Evolutionary conservation across 1,140 invertebrate species (phyloP).

Genomic region (Pseudomyrmex flavicornis): DNA sequence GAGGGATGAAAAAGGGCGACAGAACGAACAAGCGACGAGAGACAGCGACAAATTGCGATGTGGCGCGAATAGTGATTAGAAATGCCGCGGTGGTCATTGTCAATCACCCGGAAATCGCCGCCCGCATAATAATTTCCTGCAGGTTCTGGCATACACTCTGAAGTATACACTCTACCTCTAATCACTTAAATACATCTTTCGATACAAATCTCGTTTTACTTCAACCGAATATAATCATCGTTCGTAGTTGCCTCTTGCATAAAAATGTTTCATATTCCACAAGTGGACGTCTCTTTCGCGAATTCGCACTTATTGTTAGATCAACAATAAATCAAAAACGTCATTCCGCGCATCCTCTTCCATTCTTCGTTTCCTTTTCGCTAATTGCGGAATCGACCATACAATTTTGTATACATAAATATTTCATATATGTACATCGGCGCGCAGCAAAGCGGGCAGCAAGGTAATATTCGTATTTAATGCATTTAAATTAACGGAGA

Average conservation of each 20-base stretch:
- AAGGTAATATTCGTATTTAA: conserved; percentile 55
- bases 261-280: conserved; percentile 6
- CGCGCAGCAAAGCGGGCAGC: conserved; percentile 33
- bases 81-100: conserved; percentile 74
- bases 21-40: not conserved
- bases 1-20: conserved; percentile 3
- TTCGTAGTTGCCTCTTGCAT: not conserved
- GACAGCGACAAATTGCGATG: conserved; percentile 7
- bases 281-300: conserved; percentile 27
- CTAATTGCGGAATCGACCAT: conserved; percentile 57
- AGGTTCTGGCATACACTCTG: conserved; percentile 53
- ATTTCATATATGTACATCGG: conserved; percentile 47
- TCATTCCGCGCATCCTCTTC: too few relatives aligned
- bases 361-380: too few relatives aligned
- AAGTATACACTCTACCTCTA: conserved; percentile 34
- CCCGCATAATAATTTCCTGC: conserved; percentile 77
- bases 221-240: conserved; percentile 63
- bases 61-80: conserved; percentile 64
- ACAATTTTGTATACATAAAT: conserved; percentile 58
- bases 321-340: conserved; percentile 22
- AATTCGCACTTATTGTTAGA: conserved; percentile 1
- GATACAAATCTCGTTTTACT: conserved; percentile 5
- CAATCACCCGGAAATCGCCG: conserved; percentile 75
- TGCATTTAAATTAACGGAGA: conserved; percentile 59
- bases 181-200: conserved; percentile 27